Conservation (phyloP, 1,140 invertebrate genomes). For the Drosophila sp. region DNA sequence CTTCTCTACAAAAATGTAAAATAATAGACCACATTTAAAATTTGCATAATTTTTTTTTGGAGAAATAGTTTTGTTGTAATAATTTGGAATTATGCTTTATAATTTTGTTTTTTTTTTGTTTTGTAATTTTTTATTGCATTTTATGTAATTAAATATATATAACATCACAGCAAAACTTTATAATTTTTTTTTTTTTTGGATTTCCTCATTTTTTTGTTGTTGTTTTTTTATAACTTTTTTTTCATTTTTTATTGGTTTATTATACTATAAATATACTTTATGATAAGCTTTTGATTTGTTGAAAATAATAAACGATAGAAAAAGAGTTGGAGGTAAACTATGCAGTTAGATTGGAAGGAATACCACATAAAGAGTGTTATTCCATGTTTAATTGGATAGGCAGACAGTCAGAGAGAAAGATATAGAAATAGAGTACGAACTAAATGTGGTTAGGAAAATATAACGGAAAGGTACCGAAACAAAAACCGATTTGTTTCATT, state of each 20-base stretch:
- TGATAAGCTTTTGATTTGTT: conserved; percentile 71
- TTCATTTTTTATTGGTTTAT: conserved; percentile 32
- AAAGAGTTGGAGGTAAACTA: conserved; percentile 45
- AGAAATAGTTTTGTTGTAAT: conserved; percentile 58
- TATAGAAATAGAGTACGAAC: conserved; percentile 15
- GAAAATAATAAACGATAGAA: conserved; percentile 47
- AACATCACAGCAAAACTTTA: conserved; percentile 83
- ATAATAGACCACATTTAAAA: conserved; percentile 77
- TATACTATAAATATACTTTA: conserved; percentile 64
- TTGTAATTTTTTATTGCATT: conserved; percentile 74
- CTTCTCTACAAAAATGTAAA: conserved; percentile 77
- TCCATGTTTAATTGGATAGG: conserved; percentile 37
- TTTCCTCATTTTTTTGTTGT: conserved; percentile 34
- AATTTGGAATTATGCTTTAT: conserved; percentile 50
- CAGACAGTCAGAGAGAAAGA: conserved; percentile 31
- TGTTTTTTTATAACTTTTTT: conserved; percentile 1
- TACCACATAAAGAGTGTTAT: conserved; percentile 28
- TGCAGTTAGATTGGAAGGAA: conserved; percentile 33
- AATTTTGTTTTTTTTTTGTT: conserved; percentile 23
- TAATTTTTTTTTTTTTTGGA: conserved; percentile 58
- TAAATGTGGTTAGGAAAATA: conserved; percentile 20
- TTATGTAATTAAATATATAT: conserved; percentile 82
- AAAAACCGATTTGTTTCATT: conserved; percentile 2
- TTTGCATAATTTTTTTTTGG: conserved; percentile 70
- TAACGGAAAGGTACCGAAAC: conserved; percentile 35